A percentile compares a stretch with the other conserved stretches of the same genome.
Conservation (phyloP, 2,113 vertebrate species). For the Psephotus haematonotus region DNA sequence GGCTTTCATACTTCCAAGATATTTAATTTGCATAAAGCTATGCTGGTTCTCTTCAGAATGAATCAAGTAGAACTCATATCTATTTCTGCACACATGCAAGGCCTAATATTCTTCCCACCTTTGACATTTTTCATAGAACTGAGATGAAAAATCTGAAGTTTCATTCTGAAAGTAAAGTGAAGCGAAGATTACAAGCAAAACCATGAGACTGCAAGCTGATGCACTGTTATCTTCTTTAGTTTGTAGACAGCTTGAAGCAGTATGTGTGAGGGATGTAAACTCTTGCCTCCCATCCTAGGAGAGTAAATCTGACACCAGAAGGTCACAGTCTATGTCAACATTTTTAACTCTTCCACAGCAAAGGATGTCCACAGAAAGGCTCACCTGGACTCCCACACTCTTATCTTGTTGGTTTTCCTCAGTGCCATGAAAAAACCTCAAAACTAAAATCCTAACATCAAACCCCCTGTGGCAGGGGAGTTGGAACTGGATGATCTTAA, state of each 20-base stretch:
- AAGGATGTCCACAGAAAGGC: not conserved
- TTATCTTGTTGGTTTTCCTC: not conserved
- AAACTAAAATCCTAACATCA: not conserved
- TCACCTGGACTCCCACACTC: not conserved
- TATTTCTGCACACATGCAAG: not conserved
- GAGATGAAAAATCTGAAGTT: not conserved
- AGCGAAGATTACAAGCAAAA: not conserved
- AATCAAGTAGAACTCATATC: not conserved
- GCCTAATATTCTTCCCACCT: not conserved
- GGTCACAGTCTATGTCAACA: not conserved
- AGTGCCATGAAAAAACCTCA: not conserved
- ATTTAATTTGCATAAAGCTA: not conserved
- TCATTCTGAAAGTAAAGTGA: not conserved
- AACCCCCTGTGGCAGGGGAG: not conserved
- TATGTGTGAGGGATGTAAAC: not conserved
- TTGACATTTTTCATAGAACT: not conserved
- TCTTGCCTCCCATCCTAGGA: not conserved
- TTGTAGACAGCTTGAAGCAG: not conserved
- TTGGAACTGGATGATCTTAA: not conserved
- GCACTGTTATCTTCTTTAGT: not conserved
- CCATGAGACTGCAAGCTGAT: not conserved
- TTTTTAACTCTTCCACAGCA: not conserved
- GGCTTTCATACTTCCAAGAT: not conserved
- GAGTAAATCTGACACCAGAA: not conserved
- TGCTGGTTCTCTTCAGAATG: not conserved